phyloP scores from a whole-genome alignment of 1,140 invertebrate genomes.

The Drosophila ohnishii region DNA sequence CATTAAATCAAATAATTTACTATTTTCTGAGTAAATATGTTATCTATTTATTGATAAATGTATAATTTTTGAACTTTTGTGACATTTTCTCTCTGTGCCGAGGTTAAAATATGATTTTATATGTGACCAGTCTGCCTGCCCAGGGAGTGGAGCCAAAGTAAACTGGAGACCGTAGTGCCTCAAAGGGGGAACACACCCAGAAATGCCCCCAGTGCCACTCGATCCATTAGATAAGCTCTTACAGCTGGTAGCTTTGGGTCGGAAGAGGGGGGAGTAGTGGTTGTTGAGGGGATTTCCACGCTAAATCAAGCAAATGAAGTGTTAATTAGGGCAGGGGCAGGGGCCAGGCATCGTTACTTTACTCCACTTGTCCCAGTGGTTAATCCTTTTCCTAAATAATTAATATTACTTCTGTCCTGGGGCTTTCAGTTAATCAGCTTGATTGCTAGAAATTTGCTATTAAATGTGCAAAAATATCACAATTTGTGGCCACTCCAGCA shows the following conservation, averaged over 20 bases:
- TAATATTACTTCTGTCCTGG: conserved; percentile 21
- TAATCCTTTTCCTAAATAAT: conserved; percentile 40
- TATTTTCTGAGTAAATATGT: no score
- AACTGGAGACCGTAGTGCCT: neutral
- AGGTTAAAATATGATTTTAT: conserved; percentile 18
- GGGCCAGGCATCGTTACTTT: neutral
- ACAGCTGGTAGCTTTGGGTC: conserved; percentile 2
- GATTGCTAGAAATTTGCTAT: conserved; percentile 45
- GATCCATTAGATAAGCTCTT: conserved; percentile 36
- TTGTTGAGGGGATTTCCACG: conserved; percentile 11
- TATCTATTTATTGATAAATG: neutral
- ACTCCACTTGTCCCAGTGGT: conserved; percentile 8
- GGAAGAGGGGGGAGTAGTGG: neutral
- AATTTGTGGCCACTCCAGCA: neutral
- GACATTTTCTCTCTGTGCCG: neutral
- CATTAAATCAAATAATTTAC: no score
- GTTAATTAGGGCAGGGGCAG: conserved; percentile 31
- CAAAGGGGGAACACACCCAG: neutral
- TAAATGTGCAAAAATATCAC: conserved; percentile 19
- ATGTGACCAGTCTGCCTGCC: neutral
- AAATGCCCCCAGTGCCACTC: conserved; percentile 14
- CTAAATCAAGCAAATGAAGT: conserved; percentile 56
- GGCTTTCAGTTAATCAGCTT: conserved; percentile 25
- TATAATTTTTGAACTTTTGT: neutral
- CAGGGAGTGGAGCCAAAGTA: neutral